Evolutionary conservation across 2,888 invertebrate genomes (phyloP).

Genomic region (Bombylius major): DNA sequence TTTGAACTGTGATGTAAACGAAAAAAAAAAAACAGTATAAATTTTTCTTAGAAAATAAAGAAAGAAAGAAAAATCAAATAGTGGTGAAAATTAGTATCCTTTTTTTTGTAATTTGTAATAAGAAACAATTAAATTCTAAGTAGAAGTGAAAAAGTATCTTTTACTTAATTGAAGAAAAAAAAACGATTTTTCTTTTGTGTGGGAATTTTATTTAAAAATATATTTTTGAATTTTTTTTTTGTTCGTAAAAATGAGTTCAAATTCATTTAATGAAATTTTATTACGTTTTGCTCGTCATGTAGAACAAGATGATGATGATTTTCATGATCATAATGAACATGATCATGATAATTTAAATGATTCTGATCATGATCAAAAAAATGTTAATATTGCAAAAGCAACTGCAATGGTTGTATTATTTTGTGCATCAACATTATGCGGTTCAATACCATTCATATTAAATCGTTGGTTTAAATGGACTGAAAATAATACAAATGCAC

Average conservation of each 20-base stretch:
- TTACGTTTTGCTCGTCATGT: not conserved
- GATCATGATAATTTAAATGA: conserved; percentile 15
- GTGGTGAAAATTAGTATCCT: no score
- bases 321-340: not conserved
- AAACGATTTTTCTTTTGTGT: no score
- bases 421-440: conserved; percentile 59
- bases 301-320: not conserved
- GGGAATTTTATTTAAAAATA: no score
- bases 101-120: no score
- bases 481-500: conserved; percentile 23
- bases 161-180: no score
- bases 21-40: no score
- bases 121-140: no score
- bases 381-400: conserved; percentile 56
- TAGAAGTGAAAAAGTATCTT: no score
- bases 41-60: no score
- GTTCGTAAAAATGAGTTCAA: not conserved
- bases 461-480: conserved; percentile 53
- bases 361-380: conserved; percentile 28
- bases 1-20: no score
- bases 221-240: no score
- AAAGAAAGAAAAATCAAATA: no score
- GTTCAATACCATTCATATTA: conserved; percentile 58
- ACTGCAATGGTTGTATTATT: conserved; percentile 69
- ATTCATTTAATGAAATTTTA: not conserved